Percentiles rank a stretch among this genome's conserved stretches.
Evolutionary conservation across 2,888 invertebrate species (phyloP).

Genomic region (Rhingia campestris): DNA sequence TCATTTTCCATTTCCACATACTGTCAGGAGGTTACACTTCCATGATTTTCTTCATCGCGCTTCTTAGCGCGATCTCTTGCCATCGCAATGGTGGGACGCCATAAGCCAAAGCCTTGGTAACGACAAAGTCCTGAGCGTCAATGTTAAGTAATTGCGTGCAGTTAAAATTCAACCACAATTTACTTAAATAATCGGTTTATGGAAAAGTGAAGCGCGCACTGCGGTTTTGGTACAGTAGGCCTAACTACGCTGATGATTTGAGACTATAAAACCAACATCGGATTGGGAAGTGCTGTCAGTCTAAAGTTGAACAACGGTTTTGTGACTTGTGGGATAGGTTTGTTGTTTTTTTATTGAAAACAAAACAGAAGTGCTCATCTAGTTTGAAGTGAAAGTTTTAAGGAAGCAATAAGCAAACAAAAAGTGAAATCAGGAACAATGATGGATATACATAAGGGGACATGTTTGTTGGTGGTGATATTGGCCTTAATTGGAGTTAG

Average conservation of each 20-base stretch:
- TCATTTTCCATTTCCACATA: slow-evolving; percentile 66
- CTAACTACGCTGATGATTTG: slow-evolving; percentile 39
- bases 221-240: slow-evolving; percentile 58
- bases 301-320: slow-evolving; percentile 44
- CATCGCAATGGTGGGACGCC: background rate
- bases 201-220: slow-evolving; percentile 46
- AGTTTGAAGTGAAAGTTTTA: slow-evolving; percentile 15
- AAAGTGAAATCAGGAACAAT: slow-evolving; percentile 1
- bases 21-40: slow-evolving; percentile 60
- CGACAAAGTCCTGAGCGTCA: slow-evolving; percentile 53
- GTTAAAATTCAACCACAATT: slow-evolving; percentile 75
- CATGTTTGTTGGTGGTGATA: slow-evolving; percentile 11
- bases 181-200: slow-evolving; percentile 78
- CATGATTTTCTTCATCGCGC: slow-evolving; percentile 44
- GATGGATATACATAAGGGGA: slow-evolving; percentile 57
- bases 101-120: slow-evolving; percentile 14
- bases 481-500: slow-evolving; percentile 35
- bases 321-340: background rate
- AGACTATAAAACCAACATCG: slow-evolving; percentile 66
- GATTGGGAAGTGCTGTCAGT: slow-evolving; percentile 42
- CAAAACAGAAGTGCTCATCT: too few species aligned
- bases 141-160: slow-evolving; percentile 71
- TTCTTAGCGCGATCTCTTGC: slow-evolving; percentile 41
- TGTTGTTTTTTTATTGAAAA: background rate
- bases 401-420: slow-evolving; percentile 1